phyloP scores from a whole-genome alignment of 2,888 invertebrate genomes.

The Drosophila demipolita region DNA sequence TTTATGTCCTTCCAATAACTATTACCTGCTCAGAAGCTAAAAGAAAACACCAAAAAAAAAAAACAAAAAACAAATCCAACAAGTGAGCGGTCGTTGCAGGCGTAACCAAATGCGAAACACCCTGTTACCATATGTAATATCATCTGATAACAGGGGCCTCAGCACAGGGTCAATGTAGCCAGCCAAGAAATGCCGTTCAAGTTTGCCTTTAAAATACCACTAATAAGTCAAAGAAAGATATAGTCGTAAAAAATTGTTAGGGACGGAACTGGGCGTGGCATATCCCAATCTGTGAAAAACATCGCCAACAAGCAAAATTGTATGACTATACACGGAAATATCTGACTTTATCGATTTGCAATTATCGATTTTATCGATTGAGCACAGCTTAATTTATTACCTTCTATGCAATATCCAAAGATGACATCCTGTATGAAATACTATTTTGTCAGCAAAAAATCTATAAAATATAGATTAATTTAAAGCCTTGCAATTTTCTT shows the following conservation, averaged over 20 bases:
- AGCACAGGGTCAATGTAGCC: not conserved
- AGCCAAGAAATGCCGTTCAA: not conserved
- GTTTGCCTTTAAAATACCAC: not conserved
- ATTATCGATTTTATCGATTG: not conserved
- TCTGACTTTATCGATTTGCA: not conserved
- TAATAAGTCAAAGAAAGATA: not conserved
- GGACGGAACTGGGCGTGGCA: not conserved
- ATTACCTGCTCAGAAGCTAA: not conserved
- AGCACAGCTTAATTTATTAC: too few species aligned
- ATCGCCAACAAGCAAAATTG: not conserved
- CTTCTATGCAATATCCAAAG: not conserved
- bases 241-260: not conserved
- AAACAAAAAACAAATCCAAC: not conserved
- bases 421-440: not conserved
- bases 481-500: too few species aligned
- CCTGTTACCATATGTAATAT: not conserved
- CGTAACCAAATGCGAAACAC: not conserved
- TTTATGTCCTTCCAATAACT: not conserved
- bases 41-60: not conserved
- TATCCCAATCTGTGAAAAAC: not conserved
- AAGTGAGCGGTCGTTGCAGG: not conserved
- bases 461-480: too few species aligned
- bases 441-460: not conserved
- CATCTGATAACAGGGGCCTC: not conserved
- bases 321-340: not conserved